Base-by-base conservation (phyloP, 2,888 invertebrate genomes). In the Trichopoda pennipes region DNA sequence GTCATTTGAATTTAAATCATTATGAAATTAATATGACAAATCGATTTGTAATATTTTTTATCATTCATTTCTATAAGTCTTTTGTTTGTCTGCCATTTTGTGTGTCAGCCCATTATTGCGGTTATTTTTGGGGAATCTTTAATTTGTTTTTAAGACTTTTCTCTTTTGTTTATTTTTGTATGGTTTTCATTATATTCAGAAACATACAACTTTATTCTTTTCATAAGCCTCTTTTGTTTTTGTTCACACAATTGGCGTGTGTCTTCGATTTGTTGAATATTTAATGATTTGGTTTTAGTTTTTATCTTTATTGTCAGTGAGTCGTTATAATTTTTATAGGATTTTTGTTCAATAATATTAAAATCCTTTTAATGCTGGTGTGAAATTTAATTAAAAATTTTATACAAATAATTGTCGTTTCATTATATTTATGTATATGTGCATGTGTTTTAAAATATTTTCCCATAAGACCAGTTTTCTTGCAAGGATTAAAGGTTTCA, bases 61-160 rank as follows among this genome's bases (percentile, higher is more conserved):
- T 69, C 66, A 69, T 73, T 70, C 68, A 75, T 81, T 81, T 80
- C 64, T 21, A 61, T 51, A 53, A 1, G 47, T 47, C 21, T 49
- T n/a, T 28, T 55, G 47, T 32, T 42, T 44, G 16, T 68, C 23
- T 38, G 19, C 0, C 6, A 14, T 23, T 70, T 23, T 73, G 51
- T 14, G 38, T 64, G 63, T 69, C 60, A 75, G 23, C 42, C 64
- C 63, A 68, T 69, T 19, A 10, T 14, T 51, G 64, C 51, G 32
- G 42, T 75, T 68, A 28, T 63, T 60, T 66, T 28, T 60, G 1
- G 53, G 81, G 85, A 85, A 86, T 86, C 87, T 84, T 88, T 87
- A 88, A 88, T 89, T 87, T 86, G 83, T 85, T 84, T 86, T 87
- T 85, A 86, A 61, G 87, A 86, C 85, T 85, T 86, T 87, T 81